phyloP scores from a whole-genome alignment of 2,888 invertebrate genomes.

The Drosophila suboccidentalis region DNA sequence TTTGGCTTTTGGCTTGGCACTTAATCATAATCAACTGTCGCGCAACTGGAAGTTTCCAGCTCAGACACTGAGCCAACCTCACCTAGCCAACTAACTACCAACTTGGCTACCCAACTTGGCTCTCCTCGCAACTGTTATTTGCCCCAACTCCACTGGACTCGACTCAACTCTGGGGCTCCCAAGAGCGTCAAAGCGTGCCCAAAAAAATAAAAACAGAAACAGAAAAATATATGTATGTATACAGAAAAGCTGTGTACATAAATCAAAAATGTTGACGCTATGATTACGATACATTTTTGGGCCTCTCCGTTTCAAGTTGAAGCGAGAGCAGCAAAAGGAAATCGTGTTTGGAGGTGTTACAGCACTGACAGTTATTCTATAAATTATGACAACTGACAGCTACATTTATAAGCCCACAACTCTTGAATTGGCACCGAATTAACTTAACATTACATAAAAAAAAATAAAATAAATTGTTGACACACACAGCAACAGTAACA shows the following conservation, averaged over 20 bases:
- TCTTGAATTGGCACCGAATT: conserved; percentile 71
- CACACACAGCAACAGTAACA: conserved; percentile 47
- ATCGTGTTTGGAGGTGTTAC: conserved; percentile 80
- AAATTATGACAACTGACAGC: conserved; percentile 82
- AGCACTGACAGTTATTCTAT: conserved; percentile 80
- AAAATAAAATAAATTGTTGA: conserved; percentile 59
- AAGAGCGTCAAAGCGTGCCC: conserved; percentile 60
- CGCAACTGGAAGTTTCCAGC: conserved; percentile 65
- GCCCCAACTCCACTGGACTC: conserved; percentile 1
- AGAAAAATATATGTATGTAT: conserved; percentile 33
- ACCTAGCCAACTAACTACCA: conserved; percentile 49
- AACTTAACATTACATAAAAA: conserved; percentile 51
- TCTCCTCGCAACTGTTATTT: conserved; percentile 55
- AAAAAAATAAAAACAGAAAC: conserved; percentile 30
- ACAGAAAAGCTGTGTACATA: conserved; percentile 71
- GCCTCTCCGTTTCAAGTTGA: conserved; percentile 40
- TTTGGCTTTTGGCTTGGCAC: conserved; percentile 68
- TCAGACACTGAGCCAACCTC: conserved; percentile 41
- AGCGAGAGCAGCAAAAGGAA: conserved; percentile 49
- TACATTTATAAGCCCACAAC: conserved; percentile 79
- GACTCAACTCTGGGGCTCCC: conserved; percentile 42
- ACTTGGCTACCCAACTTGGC: conserved; percentile 45
- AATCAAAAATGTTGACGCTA: conserved; percentile 80
- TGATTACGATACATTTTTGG: conserved; percentile 71
- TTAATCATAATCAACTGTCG: conserved; percentile 82